These are phyloP conservation scores for Accipiter virgatus DNA, from an alignment of 2,113 vertebrate species.

Conservation along the genomic window DNA sequence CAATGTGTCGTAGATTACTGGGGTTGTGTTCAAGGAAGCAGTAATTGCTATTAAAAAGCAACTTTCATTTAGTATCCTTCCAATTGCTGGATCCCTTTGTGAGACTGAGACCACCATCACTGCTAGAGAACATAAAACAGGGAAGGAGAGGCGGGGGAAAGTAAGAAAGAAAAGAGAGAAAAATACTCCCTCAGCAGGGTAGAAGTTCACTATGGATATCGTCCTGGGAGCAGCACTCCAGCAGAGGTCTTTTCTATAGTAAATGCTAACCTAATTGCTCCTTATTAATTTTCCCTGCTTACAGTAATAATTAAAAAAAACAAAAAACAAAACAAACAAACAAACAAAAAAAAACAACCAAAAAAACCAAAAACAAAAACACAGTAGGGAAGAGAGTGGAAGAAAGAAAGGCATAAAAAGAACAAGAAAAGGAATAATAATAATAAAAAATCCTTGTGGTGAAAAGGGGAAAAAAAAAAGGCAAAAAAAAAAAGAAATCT, in stretches of 20 bases:
- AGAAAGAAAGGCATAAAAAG: neutral
- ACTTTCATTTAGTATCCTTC: neutral
- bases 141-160: neutral
- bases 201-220: neutral
- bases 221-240: neutral
- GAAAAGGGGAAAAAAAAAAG: neutral
- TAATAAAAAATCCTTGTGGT: neutral
- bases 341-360: neutral
- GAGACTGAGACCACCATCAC: neutral
- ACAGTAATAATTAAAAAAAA: neutral
- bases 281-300: neutral
- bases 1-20: fast-evolving
- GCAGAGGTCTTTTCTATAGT: fast-evolving
- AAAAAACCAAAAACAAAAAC: no score
- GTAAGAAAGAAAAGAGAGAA: neutral
- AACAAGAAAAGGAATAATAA: neutral
- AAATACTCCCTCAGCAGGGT: neutral
- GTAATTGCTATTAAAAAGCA: neutral
- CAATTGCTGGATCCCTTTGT: neutral
- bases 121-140: neutral
- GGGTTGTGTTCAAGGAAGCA: neutral
- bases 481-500: neutral
- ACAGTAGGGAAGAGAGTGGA: neutral
- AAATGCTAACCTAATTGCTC: neutral
- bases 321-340: no score